Base-by-base conservation (phyloP, 2,888 invertebrate species). In the Erebia aethiops region DNA sequence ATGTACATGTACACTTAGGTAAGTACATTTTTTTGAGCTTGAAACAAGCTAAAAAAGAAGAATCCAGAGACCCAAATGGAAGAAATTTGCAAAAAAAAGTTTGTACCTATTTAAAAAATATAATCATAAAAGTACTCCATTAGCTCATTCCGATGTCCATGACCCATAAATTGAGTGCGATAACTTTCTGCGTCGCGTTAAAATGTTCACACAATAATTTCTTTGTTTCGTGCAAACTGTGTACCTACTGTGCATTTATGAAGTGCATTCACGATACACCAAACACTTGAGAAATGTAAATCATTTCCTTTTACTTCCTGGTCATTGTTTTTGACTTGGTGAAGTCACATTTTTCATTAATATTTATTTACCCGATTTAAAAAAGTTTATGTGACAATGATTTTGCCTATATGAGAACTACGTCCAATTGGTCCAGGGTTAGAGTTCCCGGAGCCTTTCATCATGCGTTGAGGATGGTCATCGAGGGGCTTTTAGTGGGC, bases 141-240 rank as follows among this genome's bases (percentile, higher is more conserved):
- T 70, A 74, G 74, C 75, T 75, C 73, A 72, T 64, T 69, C 64
- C 62, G 21, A 71, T 74, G 78, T 73, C 77, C 79, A 56, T 79
- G 79, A 79, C 78, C 77, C 70, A 76, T 78, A 74, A 76, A 75
- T 60, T 63, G 56, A 72, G 69, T 69, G 68, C 72, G 75, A 69
- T 73, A 75, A 78, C 72, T 75, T 78, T 74, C 67, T 71, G 67
- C 63, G 72, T 66, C 67, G 71, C 69, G 10, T 75, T 68, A 58
- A 71, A 73, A 72, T 71, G 65, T 62, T 66, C 67, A 61, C 67
- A 71, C 64, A 74, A 67, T 71, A 64, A 60, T 67, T 71, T 71
- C 69, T 74, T 74, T 72, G 72, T 72, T 61, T 52, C 54, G 52
- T 58, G 51, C 51, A 61, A 54, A 52, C 58, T 57, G 63, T 70